Evolutionary conservation across 2,888 invertebrate species (phyloP), one percentile per base, ranked within the genome.

Genomic region (Apamea monoglypha): DNA sequence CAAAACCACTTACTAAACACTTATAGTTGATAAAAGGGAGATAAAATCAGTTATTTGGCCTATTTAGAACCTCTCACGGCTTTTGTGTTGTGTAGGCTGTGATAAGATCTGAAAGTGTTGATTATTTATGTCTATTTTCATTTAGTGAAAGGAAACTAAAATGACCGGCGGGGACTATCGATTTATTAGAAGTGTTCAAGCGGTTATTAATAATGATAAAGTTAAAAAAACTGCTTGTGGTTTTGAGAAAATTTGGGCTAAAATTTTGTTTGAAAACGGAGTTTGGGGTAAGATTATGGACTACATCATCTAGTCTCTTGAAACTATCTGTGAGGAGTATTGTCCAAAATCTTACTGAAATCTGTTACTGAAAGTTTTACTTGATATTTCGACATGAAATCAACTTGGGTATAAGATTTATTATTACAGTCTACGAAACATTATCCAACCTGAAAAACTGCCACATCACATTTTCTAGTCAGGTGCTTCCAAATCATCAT

Each of bases 21-120:
- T 85, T 77, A 85, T 80, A 87, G 80, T 84, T 80, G 80, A 85
- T 76, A 85, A 87, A 87, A 87, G 67, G 66, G 50, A 83, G 84
- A 74, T 83, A 84, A 85, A 85, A 87, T 83, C 87, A 77, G 80
- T 80, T 80, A 84, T 77, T 84, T 80, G 72, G 68, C 50, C 84
- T 80, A 77, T 80, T 85, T 72, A 66, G 80, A 44, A 21, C 29
- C 76, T 75, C 80, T 85, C 68, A 61, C 53, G n/a, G 76, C 66
- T 76, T 76, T 80, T 80, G 59, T 74, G 67, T 56, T 64, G n/a
- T 66, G 40, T 56, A 73, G 47, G 44, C 53, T 75, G 32, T 66
- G 59, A 70, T 71, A 64, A 68, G 53, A 12, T 18, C 29, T 53
- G 16, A 74, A 74, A 76, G 78, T 77, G 66, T 77, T 59, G 44